Base-by-base conservation (phyloP, 2,113 vertebrate genomes). In the Glaucomys volans region DNA sequence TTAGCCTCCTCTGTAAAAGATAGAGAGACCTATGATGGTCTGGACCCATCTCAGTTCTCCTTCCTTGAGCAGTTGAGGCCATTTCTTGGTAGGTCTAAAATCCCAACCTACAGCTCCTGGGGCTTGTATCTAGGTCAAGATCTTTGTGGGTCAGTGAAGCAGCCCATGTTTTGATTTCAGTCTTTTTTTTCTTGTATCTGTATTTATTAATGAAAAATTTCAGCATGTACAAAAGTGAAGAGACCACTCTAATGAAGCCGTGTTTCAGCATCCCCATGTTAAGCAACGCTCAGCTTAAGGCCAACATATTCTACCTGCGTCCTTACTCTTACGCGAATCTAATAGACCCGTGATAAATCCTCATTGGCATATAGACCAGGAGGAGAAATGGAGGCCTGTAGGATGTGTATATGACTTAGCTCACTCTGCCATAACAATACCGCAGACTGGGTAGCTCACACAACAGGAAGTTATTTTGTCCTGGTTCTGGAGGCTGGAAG, bases 161-260 rank as follows among this genome's bases (percentile, higher is more conserved):
- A 83, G 28, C 10, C 24, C 32, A 3, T 30, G 2, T 30, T 69
- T 87, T 92, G 40, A 59, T 92, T 87, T 76, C 54, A 59, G 0
- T 86, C 66, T 87, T 81, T 92, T 92, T 32, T 64, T 54, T 91
- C 26, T 84, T 52, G 16, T 71, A 30, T 87, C 76, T 93, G 71
- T n/a, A 40, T 76, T 95, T 84, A 57, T 88, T 54, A 42, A 3
- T 5, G 32, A 52, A 94, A 64, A 13, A 50, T 79, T 35, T 62
- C 67, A 94, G 32, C 17, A 42, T 69, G 17, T 57, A 1, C 8
- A 50, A 20, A 62, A 85, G 13, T 83, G 35, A 40, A 54, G 52
- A 87, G 28, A 77, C 5, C 35, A 22, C 52, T 77, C 1, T 57
- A 80, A 4, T 42, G 52, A 62, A 59, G 5, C 24, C 20, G 5